Evolutionary conservation across 2,113 vertebrate genomes (phyloP), one percentile per base, ranked within the genome.

Genomic region (Gasterosteus nipponicus): DNA sequence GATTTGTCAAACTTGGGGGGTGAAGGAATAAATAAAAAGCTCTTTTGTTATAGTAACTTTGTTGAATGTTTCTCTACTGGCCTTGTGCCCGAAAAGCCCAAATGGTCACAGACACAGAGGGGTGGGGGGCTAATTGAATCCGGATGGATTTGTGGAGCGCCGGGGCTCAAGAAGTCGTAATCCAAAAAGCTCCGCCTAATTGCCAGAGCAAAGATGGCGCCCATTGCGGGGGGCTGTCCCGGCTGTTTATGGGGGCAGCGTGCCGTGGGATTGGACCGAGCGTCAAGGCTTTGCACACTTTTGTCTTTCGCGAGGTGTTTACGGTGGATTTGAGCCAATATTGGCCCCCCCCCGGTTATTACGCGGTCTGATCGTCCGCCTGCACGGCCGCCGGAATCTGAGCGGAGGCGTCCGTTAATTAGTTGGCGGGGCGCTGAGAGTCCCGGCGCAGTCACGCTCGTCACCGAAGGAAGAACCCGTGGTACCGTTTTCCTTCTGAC

Each of bases 121-220:
- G 69, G 80, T 41, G 77, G 72, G 61, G 89, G 91, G 22, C 22
- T 90, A 89, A 90, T 88, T 91, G 83, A 91, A 89, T 91, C 86
- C 65, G 53, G 73, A 71, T 87, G 85, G 87, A 90, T 92, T 92
- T 92, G 80, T 69, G 78, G 81, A 46, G 77, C 73, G 76, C 86
- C 75, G 71, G 69, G 86, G 73, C 85, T 86, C 83, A 80, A 54
- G 64, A 82, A 75, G 79, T 58, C 84, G 90, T 90, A 90, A 90
- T 92, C 86, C 87, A 82, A 85, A 82, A 85, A 91, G 59, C 84
- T 86, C 86, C 87, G 85, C 82, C 90, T 92, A 92, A 93, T 93
- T 94, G 91, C 86, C 89, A 88, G 87, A 91, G 85, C 87, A 89
- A 89, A 89, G 85, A 92, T 87, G 80, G 75, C 64, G 70, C 57